Conservation (phyloP, 2,113 vertebrate genomes). For the Petaurus breviceps region DNA sequence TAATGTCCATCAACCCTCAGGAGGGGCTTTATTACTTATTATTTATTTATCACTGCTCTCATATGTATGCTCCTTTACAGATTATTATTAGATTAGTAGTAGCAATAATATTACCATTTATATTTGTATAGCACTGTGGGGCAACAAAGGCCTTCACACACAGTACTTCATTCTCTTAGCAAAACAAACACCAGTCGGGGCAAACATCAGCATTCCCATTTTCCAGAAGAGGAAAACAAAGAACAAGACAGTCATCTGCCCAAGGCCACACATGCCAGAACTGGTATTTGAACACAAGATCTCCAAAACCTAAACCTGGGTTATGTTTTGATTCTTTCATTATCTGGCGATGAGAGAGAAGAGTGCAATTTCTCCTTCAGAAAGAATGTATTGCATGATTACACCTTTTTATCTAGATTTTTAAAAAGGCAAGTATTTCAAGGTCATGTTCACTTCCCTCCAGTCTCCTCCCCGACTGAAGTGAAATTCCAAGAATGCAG, state of each 20-base stretch:
- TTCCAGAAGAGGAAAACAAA: not conserved
- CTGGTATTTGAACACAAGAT: not conserved
- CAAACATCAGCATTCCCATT: not conserved
- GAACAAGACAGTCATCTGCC: not conserved
- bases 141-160: not conserved
- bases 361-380: not conserved
- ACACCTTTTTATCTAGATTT: slow-evolving; percentile 74
- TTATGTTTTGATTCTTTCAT: not conserved
- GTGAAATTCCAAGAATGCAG: slow-evolving; percentile 86
- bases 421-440: slow-evolving; percentile 74
- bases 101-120: not conserved
- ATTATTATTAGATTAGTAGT: not conserved
- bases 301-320: not conserved
- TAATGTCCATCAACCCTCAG: not conserved
- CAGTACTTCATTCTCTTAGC: not conserved
- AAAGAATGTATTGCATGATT: slow-evolving; percentile 63
- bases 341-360: not conserved
- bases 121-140: not conserved
- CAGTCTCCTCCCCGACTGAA: slow-evolving; percentile 75
- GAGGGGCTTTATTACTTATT: not conserved
- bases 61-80: not conserved
- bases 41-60: not conserved
- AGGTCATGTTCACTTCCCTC: slow-evolving; percentile 83
- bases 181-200: not conserved
- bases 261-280: not conserved